Base-by-base conservation (phyloP, 2,888 invertebrate genomes). In the Clusia tigrina region DNA sequence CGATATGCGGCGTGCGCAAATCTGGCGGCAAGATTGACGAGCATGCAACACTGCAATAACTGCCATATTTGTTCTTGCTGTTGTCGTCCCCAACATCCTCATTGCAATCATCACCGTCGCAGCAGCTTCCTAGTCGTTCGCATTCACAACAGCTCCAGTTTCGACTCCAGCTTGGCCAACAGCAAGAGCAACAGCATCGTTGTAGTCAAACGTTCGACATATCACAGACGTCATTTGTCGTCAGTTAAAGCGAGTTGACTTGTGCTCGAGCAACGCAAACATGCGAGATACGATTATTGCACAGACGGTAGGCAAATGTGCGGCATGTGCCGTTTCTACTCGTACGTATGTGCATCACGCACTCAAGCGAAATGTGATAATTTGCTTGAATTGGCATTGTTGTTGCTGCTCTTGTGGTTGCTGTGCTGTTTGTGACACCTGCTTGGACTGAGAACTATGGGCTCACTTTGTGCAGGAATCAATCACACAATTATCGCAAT, bases 291-390 rank as follows among this genome's bases (percentile, higher is more conserved):
- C 12, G 32, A 12, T 32, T 32, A 32, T 32, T 6, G 32, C 12
- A 32, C 6, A 9, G 32, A 12, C 32, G 32, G 32, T 17, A 5
- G 42, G 10, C 42, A 10, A 3, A 3, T n/a, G 42, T 15, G 42
- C 15, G 2, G n/a, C 9, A 42, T n/a, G 6, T 42, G 42, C 15
- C 42, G n/a, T n/a, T 42, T 10, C 15, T n/a, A 5, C 3, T 17
- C 42, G n/a, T 42, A 3, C 15, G 48, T 48, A 22, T 20, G 65
- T 70, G 73, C 68, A 69, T 74, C 78, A 78, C 79, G 79, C 79
- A 78, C 69, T 79, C 72, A 71, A 74, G 71, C 75, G 75, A 75
- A 75, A 80, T 71, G 74, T 79, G 75, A 76, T 80, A 79, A 79
- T 79, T 78, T 79, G 76, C 75, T 71, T 78, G 75, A 74, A 74